Evolutionary conservation across 2,797 vertebrate species (phyloP), one percentile per base, ranked within the genome.

Genomic region (Cephalopachus bancanus): DNA sequence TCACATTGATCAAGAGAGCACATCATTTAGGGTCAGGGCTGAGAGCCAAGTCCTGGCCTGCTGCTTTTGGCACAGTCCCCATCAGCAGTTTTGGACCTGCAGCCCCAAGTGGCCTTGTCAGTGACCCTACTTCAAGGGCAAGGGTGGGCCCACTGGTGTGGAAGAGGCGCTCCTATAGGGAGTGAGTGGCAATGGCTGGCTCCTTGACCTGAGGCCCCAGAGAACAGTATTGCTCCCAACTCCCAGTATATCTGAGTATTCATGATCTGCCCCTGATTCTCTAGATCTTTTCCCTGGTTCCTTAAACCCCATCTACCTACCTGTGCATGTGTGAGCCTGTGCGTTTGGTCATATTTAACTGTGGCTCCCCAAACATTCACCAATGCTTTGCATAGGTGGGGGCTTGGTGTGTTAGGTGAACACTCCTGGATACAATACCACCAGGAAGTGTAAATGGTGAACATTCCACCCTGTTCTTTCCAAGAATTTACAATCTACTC

Each of bases 1-100:
- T 67, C 83, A 49, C 62, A 37, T 33, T 83, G 83, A 57, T 37
- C n/a, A 60, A 49, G 57, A 83, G 30, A 94, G 93, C 62, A 81
- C 59, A 10, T 64, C 28, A 16, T 71, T 71, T 33, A 71, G 59
- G 49, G 71, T 71, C 44, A 30, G 57, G 49, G 14, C 60, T 83
- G 62, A 75, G 20, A 59, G 60, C 71, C 4, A 17, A 65, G 64
- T 53, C 74, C 62, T n/a, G 10, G 67, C 87, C 37, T 71, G 12
- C 57, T 74, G 75, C 20, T 75, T 53, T 72, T 72, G 69, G 44
- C 71, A 81, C 14, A 44, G 60, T 71, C 75, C 19, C 57, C 12
- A 49, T 44, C 62, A 60, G 30, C 69, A 60, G 53, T 60, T 67
- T 88, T 2, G 14, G 44, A 16, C 4, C 10, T 28, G 55, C 28